Conservation (phyloP, 2,113 vertebrate genomes). For the Silurus asotus region DNA sequence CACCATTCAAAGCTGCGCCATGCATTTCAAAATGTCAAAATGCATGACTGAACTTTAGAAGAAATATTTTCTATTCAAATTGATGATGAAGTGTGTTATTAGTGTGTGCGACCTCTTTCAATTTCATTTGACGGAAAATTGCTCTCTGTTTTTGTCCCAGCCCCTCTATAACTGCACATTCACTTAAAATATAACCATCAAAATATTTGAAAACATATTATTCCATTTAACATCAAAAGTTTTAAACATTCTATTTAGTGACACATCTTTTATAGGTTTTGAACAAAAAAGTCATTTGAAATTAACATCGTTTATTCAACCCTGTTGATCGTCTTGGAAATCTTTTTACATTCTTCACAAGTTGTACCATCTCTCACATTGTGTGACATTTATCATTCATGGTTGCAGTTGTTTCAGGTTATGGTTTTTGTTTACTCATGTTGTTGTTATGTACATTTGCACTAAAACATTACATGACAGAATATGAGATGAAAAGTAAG, state of each 20-base stretch:
- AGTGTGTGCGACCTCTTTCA: not conserved
- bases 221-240: not conserved
- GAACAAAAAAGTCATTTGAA: not conserved
- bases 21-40: not conserved
- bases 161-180: not conserved
- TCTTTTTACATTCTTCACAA: no score
- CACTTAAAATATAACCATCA: not conserved
- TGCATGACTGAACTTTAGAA: not conserved
- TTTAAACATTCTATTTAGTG: not conserved
- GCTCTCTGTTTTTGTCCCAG: not conserved
- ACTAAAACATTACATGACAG: no score
- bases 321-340: no score
- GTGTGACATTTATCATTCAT: no score
- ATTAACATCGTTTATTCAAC: not conserved
- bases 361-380: no score
- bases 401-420: no score
- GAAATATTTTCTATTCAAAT: not conserved
- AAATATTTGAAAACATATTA: not conserved
- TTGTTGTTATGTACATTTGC: no score
- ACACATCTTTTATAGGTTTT: not conserved
- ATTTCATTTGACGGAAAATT: not conserved
- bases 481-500: no score
- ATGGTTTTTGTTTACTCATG: no score
- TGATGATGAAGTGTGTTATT: not conserved
- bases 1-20: not conserved